Conservation (phyloP, 2,797 vertebrate species). For the Perodicticus potto region DNA sequence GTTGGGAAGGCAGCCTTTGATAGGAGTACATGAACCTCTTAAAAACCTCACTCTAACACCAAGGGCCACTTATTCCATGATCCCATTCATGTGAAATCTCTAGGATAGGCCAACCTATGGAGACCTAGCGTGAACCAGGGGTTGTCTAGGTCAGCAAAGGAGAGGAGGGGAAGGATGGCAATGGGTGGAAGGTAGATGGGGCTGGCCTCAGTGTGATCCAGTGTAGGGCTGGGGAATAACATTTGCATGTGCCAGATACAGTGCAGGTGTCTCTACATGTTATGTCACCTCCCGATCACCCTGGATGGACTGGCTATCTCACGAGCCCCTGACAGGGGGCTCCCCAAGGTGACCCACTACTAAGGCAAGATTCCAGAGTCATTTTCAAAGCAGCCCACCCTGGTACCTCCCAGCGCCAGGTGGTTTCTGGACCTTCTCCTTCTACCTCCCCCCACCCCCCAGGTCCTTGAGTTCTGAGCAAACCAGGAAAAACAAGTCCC, state of each 20-base stretch:
- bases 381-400: not conserved
- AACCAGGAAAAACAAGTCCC: not conserved
- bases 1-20: not conserved
- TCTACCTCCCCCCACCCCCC: too few species aligned
- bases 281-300: not conserved
- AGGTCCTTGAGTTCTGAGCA: not conserved
- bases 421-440: not conserved
- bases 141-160: too few species aligned
- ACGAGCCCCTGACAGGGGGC: not conserved
- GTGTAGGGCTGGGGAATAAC: not conserved
- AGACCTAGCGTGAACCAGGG: too few species aligned
- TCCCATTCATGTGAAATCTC: not conserved
- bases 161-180: accelerated
- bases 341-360: not conserved
- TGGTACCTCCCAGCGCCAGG: accelerated
- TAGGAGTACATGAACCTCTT: not conserved
- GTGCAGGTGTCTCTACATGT: not conserved
- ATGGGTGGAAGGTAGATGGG: not conserved
- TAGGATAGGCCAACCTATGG: not conserved
- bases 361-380: not conserved
- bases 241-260: accelerated
- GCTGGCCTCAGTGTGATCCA: not conserved
- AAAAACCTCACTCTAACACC: not conserved
- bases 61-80: not conserved
- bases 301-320: not conserved